phyloP scores from a whole-genome alignment of 2,797 vertebrate species.

The Sebastiscus albofasciatus region DNA sequence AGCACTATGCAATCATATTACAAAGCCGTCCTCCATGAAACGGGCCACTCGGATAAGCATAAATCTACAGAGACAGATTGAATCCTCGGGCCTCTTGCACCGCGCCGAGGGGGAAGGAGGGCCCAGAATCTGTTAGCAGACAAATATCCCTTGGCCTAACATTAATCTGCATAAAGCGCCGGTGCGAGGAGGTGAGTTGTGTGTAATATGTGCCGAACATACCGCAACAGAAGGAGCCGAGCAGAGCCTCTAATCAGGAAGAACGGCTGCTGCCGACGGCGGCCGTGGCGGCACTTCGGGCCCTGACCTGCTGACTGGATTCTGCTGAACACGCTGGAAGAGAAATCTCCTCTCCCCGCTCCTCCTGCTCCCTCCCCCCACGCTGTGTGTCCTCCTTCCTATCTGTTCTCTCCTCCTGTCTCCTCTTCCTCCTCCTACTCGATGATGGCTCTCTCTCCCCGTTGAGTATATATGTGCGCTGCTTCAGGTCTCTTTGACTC shows the following conservation, averaged over 20 bases:
- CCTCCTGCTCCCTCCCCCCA: neutral
- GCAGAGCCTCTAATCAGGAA: constrained; percentile 62
- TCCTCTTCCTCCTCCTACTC: constrained; percentile 3
- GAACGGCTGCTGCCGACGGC: constrained; percentile 25
- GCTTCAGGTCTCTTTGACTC: neutral
- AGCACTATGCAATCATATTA: constrained; percentile 40
- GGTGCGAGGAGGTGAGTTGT: constrained; percentile 49
- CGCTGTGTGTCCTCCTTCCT: neutral
- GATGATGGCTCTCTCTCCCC: neutral
- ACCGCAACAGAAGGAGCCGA: constrained; percentile 63
- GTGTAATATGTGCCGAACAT: constrained; percentile 58
- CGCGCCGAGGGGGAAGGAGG: constrained; percentile 1
- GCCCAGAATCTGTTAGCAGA: constrained; percentile 46
- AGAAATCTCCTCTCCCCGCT: constrained; percentile 13
- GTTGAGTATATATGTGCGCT: neutral
- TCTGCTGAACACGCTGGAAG: constrained; percentile 57
- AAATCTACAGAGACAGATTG: constrained; percentile 49
- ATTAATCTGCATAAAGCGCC: constrained; percentile 66
- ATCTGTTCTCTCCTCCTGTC: neutral
- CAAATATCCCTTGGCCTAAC: constrained; percentile 61
- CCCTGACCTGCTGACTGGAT: constrained; percentile 59
- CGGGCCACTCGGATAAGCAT: neutral
- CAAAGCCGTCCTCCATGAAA: constrained; percentile 23
- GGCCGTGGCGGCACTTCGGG: constrained; percentile 14
- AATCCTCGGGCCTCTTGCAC: constrained; percentile 25